A percentile compares a stretch with the other conserved stretches of the same genome.
Conservation (phyloP, 2,797 vertebrate species). For the Acrossocheilus fasciatus region DNA sequence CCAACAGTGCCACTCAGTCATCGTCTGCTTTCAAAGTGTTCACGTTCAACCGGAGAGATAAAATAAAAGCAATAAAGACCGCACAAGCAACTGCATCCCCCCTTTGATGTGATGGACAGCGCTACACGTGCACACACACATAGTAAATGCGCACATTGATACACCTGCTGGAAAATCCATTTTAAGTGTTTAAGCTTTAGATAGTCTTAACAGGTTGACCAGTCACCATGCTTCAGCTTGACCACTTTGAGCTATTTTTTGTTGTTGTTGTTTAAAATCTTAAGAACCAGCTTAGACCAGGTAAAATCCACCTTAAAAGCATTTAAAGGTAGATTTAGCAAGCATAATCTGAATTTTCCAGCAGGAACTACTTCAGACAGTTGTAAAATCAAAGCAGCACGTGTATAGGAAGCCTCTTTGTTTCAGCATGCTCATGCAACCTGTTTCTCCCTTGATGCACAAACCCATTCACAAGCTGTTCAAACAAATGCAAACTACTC, state of each 20-base stretch:
- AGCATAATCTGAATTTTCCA: neutral
- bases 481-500: conserved; percentile 50
- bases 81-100: conserved; percentile 6
- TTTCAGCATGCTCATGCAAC: conserved; percentile 66
- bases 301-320: neutral
- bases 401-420: conserved; percentile 57
- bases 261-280: neutral
- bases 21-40: conserved; percentile 40
- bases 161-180: conserved; percentile 28
- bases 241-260: neutral
- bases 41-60: conserved; percentile 10
- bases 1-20: conserved; percentile 24
- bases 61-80: conserved; percentile 38
- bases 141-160: conserved; percentile 54
- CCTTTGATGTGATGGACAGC: conserved; percentile 57
- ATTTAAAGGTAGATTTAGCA: neutral
- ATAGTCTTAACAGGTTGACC: neutral
- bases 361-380: conserved; percentile 41
- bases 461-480: conserved; percentile 53
- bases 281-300: neutral
- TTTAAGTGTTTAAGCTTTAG: neutral
- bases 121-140: conserved; percentile 30
- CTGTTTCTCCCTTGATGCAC: conserved; percentile 66
- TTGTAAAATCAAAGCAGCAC: conserved; percentile 55
- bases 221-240: neutral